Conservation (phyloP, 37 sponge, comb jelly and placozoan genomes). For the Halisarca cf. caerulea region DNA sequence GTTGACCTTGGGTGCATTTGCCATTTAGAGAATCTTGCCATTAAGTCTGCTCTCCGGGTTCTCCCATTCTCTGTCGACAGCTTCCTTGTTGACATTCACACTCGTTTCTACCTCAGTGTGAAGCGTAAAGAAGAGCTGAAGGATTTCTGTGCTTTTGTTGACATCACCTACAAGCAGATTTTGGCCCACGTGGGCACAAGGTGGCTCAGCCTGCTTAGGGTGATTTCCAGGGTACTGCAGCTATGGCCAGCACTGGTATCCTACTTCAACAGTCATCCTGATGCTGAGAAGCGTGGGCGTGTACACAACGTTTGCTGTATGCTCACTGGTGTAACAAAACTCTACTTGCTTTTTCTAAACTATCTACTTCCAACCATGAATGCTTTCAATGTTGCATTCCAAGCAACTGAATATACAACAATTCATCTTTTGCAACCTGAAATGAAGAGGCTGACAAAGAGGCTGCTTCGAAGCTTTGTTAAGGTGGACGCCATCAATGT, state of each 20-base stretch:
- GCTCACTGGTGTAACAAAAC: no score
- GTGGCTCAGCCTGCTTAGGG: not conserved
- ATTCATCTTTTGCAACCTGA: not conserved
- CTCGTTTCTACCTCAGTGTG: not conserved
- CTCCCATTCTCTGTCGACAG: not conserved
- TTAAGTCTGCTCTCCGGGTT: not conserved
- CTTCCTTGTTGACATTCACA: not conserved
- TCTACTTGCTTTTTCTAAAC: not conserved
- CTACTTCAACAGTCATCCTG: not conserved
- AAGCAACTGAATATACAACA: not conserved
- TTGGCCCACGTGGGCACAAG: not conserved
- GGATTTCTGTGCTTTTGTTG: not conserved
- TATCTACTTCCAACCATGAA: not conserved
- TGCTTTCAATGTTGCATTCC: not conserved
- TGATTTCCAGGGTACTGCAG: not conserved
- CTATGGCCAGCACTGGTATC: not conserved
- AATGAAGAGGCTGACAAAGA: not conserved
- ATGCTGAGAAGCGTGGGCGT: not conserved
- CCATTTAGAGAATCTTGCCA: not conserved
- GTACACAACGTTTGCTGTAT: no score
- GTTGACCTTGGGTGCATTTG: not conserved
- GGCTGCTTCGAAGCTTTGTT: not conserved
- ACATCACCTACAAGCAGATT: not conserved
- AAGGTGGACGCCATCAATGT: not conserved
- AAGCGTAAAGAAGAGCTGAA: not conserved